Evolutionary conservation across 2,113 vertebrate species (phyloP).

Genomic region (Vulpes lagopus): DNA sequence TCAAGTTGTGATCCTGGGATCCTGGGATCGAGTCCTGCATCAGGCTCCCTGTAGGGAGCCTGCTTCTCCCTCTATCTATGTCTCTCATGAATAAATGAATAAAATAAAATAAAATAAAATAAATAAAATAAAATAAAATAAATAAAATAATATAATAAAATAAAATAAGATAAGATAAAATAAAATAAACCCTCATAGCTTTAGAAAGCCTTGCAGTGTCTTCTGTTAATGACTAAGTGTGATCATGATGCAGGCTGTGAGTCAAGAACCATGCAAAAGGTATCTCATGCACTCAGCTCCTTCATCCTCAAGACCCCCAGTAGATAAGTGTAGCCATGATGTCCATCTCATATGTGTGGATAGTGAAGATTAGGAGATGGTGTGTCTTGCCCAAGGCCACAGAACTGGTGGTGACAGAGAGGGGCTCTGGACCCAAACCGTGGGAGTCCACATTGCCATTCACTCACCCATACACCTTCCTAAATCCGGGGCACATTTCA

Average conservation of each 20-base stretch:
- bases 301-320: not conserved
- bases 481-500: not conserved
- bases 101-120: too few species aligned
- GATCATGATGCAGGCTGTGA: rapidly evolving
- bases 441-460: rapidly evolving
- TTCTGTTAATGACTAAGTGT: not conserved
- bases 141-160: too few species aligned
- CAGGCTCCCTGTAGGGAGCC: too few species aligned
- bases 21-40: too few species aligned
- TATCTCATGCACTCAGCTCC: rapidly evolving
- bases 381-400: not conserved
- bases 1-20: too few species aligned
- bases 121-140: too few species aligned
- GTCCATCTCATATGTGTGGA: rapidly evolving
- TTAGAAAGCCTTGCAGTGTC: not conserved
- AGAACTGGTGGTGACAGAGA: too few species aligned
- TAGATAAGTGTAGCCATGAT: rapidly evolving
- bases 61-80: too few species aligned
- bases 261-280: not conserved
- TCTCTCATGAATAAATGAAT: too few species aligned
- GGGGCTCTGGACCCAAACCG: not conserved
- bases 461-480: not conserved
- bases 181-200: rapidly evolving
- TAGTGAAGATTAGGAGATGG: too few species aligned
- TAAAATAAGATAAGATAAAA: too few species aligned